A percentile compares a stretch with the other conserved stretches of the same genome.
These are phyloP conservation scores for Drosophila dunni DNA, from an alignment of 1,140 invertebrate genomes.

Conservation along the genomic window DNA sequence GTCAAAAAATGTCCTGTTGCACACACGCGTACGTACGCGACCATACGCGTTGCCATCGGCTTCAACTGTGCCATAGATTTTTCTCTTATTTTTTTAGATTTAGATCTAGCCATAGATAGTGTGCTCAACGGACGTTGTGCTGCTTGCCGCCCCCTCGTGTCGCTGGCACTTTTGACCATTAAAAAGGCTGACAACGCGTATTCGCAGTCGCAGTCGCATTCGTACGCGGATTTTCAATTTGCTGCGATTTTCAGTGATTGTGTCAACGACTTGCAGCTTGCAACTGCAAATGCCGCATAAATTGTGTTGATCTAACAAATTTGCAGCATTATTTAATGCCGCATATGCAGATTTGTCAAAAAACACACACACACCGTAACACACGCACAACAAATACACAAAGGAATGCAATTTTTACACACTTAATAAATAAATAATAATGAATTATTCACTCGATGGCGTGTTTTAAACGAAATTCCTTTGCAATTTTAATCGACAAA, in stretches of 20 bases:
- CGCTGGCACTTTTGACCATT: constrained; percentile 45
- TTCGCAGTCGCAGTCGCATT: constrained; percentile 43
- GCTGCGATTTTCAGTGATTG: constrained; percentile 66
- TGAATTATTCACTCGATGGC: constrained; percentile 4
- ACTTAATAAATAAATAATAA: constrained; percentile 20
- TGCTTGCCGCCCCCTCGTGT: constrained; percentile 3
- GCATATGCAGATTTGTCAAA: constrained; percentile 50
- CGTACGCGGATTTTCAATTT: constrained; percentile 56
- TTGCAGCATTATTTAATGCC: constrained; percentile 70
- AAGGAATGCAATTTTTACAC: constrained; percentile 21
- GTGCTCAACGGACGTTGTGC: constrained; percentile 8
- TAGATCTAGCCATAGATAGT: constrained; percentile 50
- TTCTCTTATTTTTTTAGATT: no score
- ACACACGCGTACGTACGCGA: constrained; percentile 36
- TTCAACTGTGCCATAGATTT: constrained; percentile 55
- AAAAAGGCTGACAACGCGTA: constrained; percentile 48
- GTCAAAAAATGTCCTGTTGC: constrained; percentile 83
- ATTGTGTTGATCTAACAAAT: constrained; percentile 70
- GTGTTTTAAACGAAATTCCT: not conserved
- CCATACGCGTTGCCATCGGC: constrained; percentile 26
- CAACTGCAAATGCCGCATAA: constrained; percentile 47
- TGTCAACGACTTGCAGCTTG: constrained; percentile 57
- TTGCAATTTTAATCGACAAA: constrained; percentile 15
- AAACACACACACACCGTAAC: not conserved
- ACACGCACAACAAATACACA: constrained; percentile 18